phyloP scores from a whole-genome alignment of 2,888 invertebrate species.

The Gasteruption jaculator region DNA sequence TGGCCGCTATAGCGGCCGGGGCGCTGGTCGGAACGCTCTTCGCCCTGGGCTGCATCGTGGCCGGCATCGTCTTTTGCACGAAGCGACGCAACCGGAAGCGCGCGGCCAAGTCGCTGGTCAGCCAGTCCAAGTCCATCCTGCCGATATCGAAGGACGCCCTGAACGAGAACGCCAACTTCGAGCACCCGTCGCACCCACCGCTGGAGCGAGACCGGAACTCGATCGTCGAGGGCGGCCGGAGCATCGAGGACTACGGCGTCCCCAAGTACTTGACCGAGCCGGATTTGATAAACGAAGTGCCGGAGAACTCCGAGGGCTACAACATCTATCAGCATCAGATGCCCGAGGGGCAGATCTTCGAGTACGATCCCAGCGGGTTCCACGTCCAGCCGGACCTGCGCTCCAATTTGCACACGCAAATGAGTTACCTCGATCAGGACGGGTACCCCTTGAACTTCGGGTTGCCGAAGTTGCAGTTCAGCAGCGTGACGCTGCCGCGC shows the following conservation, averaged over 20 bases:
- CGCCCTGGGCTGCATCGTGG: conserved; percentile 40
- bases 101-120: conserved; percentile 36
- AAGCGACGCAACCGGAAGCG: conserved; percentile 38
- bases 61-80: conserved; percentile 40
- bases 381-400: conserved; percentile 36
- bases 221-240: conserved; percentile 30
- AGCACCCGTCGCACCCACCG: conserved; percentile 54
- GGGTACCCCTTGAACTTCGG: conserved; percentile 79
- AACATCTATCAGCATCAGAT: conserved; percentile 36
- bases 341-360: conserved; percentile 30
- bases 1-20: conserved; percentile 42
- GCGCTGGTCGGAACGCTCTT: conserved; percentile 42
- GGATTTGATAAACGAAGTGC: conserved; percentile 51
- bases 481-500: conserved; percentile 74
- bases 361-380: conserved; percentile 41
- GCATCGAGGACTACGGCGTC: conserved; percentile 31
- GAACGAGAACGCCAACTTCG: conserved; percentile 31
- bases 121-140: conserved; percentile 39
- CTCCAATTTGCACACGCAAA: conserved; percentile 34
- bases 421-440: conserved; percentile 66
- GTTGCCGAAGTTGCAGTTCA: conserved; percentile 61
- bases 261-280: conserved; percentile 52
- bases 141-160: conserved; percentile 54
- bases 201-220: conserved; percentile 35
- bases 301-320: conserved; percentile 34